phyloP scores from a whole-genome alignment of 2,888 invertebrate species.

The Melinaea menophilus region DNA sequence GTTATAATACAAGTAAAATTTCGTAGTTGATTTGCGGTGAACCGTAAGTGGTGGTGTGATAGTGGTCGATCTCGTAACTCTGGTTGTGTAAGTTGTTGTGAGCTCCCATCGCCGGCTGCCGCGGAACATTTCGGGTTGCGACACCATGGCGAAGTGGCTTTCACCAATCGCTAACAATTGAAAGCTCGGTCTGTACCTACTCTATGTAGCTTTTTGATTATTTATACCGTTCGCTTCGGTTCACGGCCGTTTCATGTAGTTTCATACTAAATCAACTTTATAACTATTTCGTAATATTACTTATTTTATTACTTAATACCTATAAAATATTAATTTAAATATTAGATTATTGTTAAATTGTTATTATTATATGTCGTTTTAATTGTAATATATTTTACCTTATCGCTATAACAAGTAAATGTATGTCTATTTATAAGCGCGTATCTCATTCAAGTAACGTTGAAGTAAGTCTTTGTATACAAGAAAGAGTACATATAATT shows the following conservation, averaged over 20 bases:
- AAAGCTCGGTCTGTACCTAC: conserved; percentile 37
- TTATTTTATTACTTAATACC: no score
- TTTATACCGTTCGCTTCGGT: conserved; percentile 21
- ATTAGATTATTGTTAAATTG: no score
- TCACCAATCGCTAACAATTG: conserved; percentile 51
- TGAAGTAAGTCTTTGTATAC: neutral
- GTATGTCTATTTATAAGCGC: conserved; percentile 3
- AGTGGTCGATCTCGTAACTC: conserved; percentile 40
- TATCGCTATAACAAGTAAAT: conserved; percentile 1
- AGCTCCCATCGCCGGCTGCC: conserved; percentile 49
- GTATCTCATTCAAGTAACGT: neutral
- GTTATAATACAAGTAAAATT: neutral
- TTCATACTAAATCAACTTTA: conserved; percentile 2
- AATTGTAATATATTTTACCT: neutral
- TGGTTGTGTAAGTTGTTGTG: conserved; percentile 54
- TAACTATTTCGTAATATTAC: no score
- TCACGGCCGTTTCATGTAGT: conserved; percentile 15
- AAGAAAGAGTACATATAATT: no score
- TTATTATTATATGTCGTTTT: neutral
- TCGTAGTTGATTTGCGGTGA: conserved; percentile 27
- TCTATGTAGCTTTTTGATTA: conserved; percentile 33
- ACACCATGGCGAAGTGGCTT: conserved; percentile 53
- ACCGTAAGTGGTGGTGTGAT: conserved; percentile 41
- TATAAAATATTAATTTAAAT: no score
- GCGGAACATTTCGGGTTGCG: conserved; percentile 64